Conservation (phyloP, 2,113 vertebrate genomes). For the Neolamprologus tretocephalus region DNA sequence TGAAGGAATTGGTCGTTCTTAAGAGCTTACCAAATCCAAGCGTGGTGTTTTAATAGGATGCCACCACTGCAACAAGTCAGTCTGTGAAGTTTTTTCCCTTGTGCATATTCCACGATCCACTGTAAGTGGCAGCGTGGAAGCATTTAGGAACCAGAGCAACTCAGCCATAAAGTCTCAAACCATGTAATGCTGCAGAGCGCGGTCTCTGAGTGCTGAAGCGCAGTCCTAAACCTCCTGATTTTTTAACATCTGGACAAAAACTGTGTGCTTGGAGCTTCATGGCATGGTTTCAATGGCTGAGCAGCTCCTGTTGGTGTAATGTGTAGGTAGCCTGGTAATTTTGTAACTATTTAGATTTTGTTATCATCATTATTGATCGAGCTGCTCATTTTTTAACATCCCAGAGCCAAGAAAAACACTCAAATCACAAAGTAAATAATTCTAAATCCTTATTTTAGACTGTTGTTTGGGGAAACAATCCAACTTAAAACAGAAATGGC, state of each 20-base stretch:
- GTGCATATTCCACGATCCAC: not conserved
- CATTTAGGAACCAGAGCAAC: not conserved
- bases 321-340: not conserved
- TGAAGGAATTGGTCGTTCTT: not conserved
- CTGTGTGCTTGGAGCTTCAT: not conserved
- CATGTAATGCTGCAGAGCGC: not conserved
- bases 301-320: not conserved
- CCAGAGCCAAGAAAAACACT: not conserved
- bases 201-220: fast-evolving
- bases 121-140: not conserved
- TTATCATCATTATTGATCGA: not conserved
- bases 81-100: not conserved
- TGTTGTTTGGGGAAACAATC: not conserved
- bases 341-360: not conserved
- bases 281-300: not conserved
- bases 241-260: not conserved
- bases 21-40: fast-evolving
- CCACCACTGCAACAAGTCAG: not conserved
- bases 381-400: not conserved
- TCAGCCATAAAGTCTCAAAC: not conserved
- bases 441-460: fast-evolving
- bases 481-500: not conserved
- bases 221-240: fast-evolving
- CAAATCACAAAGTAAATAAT: not conserved
- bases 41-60: not conserved